Base-by-base conservation (phyloP, 2,113 vertebrate genomes). In the Gobio gobio region DNA sequence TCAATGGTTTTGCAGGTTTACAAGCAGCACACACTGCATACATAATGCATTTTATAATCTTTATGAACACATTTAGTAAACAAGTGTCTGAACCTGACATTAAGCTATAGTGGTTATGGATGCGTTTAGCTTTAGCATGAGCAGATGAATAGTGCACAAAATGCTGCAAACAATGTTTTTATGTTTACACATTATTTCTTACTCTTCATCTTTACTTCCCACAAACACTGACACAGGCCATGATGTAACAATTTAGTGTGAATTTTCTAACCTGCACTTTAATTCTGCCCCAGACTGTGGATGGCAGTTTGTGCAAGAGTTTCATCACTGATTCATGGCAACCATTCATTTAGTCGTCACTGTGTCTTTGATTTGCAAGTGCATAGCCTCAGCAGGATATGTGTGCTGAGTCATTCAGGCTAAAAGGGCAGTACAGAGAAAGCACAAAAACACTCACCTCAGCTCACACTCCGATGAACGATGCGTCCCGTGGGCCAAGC, bases 391-490 rank as follows among this genome's bases (percentile, higher is more conserved):
- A 85, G 87, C 86, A 87, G 82, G 40, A 89, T 81, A 63, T 85
- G 74, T 86, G 26, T 89, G 89, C 90, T 91, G 90, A 93, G 89
- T 94, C 92, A 94, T 88, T 87, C 78, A 64, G 75, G 85, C 75
- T 87, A 86, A 86, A 79, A 80, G 70, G 80, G 68, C 64, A 49
- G 78, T 22, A 36, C 61, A 73, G 61, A 8, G 49, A 33, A 54
- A 54, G 70, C 78, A 33, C 56, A 81, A 43, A 77, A 33, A 43
- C n/a, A 76, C 18, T 9, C 47, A 78, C 24, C 85, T 77, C 51
- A 83, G 26, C 20, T 72, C 75, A 20, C 45, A 33, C 36, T 36
- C 9, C 2, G 26, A 76, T 49, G 73, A 76, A 54, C 73, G 29
- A 16, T 18, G 51, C 4, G 0, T 72, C 68, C 68, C 10, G 5